phyloP scores from a whole-genome alignment of 2,888 invertebrate genomes.

The Philereme transversata region DNA sequence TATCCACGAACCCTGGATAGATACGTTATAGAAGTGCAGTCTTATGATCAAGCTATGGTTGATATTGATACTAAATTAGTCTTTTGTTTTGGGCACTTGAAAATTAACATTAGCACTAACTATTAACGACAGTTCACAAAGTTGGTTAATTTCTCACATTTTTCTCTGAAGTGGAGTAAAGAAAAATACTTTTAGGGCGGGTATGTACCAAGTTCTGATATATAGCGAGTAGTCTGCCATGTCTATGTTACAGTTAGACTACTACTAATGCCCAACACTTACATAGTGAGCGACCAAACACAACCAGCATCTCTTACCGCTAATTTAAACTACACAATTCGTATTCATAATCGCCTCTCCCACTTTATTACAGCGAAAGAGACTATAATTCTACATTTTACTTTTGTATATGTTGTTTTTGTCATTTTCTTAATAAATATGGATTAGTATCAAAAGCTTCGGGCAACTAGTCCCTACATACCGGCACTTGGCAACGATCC shows the following conservation, averaged over 20 bases:
- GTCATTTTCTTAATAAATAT: no score
- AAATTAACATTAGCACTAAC: conserved; percentile 8
- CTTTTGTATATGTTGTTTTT: background rate
- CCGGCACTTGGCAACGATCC: background rate
- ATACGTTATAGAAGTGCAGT: conserved; percentile 3
- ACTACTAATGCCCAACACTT: no score
- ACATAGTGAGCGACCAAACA: no score
- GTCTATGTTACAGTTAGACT: no score
- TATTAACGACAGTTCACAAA: background rate
- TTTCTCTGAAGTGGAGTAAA: conserved; percentile 1
- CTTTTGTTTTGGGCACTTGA: conserved; percentile 18
- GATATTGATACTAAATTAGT: conserved; percentile 8
- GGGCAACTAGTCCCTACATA: background rate
- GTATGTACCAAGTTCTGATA: background rate
- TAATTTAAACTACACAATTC: no score
- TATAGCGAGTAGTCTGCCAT: no score
- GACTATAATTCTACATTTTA: no score
- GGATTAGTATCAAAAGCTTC: no score
- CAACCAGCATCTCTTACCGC: no score
- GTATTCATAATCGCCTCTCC: no score
- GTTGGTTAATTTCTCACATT: background rate
- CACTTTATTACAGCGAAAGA: no score
- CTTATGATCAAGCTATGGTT: conserved; percentile 11
- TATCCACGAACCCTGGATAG: no score
- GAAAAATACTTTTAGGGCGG: background rate